These are phyloP conservation scores for Acanthiza pusilla DNA, from an alignment of 2,797 vertebrate genomes.

Conservation along the genomic window DNA sequence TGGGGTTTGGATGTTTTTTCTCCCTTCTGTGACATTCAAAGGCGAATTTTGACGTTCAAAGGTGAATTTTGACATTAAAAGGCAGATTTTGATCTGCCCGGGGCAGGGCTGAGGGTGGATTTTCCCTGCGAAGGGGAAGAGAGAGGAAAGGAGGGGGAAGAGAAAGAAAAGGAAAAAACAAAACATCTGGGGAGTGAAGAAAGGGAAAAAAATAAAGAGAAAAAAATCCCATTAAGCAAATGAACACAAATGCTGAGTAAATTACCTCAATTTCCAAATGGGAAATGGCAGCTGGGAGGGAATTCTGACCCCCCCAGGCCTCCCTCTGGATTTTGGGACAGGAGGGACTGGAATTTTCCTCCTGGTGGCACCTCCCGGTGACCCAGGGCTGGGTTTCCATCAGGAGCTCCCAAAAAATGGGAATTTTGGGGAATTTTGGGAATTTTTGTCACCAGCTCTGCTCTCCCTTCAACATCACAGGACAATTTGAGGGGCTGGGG, in stretches of 20 bases:
- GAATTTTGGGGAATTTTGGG: neutral
- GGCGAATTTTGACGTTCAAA: too few species aligned
- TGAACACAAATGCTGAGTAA: neutral
- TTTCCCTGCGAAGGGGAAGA: neutral
- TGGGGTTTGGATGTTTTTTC: neutral
- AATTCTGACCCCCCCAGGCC: neutral
- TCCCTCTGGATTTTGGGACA: neutral
- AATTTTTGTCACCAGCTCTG: neutral
- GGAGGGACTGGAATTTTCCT: neutral
- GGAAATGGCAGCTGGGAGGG: neutral
- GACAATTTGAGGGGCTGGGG: neutral
- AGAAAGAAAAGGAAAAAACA: too few species aligned
- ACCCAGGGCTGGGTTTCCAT: too few species aligned
- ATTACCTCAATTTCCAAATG: neutral
- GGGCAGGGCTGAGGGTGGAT: too few species aligned
- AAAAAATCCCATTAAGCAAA: neutral
- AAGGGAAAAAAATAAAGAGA: too few species aligned
- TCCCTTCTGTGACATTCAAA: too few species aligned
- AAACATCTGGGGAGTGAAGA: neutral
- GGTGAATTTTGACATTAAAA: too few species aligned
- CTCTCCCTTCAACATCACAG: fast-evolving
- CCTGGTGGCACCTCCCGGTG: neutral
- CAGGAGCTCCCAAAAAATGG: neutral
- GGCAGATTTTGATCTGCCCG: too few species aligned
- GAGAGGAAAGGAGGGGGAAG: too few species aligned